Percentiles rank a stretch among this genome's conserved stretches.
Conservation (phyloP, 2,113 vertebrate species). For the Percopsis transmontana region DNA sequence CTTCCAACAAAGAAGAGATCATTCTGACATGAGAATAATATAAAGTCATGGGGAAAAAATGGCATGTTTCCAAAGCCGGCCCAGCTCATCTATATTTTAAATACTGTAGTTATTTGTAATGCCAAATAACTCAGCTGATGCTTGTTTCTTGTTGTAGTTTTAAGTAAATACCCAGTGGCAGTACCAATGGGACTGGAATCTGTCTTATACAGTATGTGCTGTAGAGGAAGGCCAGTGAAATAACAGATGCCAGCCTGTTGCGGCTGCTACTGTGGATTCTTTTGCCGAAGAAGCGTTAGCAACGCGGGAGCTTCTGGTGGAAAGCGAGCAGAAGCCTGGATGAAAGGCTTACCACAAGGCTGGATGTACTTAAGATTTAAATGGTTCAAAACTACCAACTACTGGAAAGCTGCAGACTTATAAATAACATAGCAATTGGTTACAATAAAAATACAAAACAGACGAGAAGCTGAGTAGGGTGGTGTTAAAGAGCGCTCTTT, state of each 20-base stretch:
- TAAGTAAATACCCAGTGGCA: conserved; percentile 32
- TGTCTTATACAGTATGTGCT: conserved; percentile 50
- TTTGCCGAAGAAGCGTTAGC: conserved; percentile 57
- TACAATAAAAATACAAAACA: conserved; percentile 91
- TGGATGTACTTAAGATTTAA: conserved; percentile 91
- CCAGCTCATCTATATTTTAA: conserved; percentile 29
- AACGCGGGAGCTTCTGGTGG: conserved; percentile 51
- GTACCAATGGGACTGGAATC: conserved; percentile 46
- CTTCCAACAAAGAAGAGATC: conserved; percentile 27
- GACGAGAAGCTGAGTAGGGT: conserved; percentile 80
- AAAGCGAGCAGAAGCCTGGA: conserved; percentile 78
- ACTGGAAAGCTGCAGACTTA: conserved; percentile 91
- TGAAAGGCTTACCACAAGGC: conserved; percentile 91
- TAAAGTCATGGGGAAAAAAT: conserved; percentile 58
- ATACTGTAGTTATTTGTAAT: conserved; percentile 12
- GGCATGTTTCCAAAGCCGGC: conserved; percentile 46
- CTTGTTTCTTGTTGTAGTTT: conserved; percentile 20
- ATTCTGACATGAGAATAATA: conserved; percentile 31
- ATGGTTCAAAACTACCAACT: conserved; percentile 89
- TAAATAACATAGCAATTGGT: conserved; percentile 95
- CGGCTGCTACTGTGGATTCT: conserved; percentile 73
- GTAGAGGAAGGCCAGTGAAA: conserved; percentile 41
- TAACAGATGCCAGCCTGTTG: conserved; percentile 66
- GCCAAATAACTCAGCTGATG: conserved; percentile 63
- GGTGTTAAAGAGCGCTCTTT: conserved; percentile 72